Percentiles rank a stretch among this genome's conserved stretches.
These are phyloP conservation scores for Iselma pallidipennis DNA, from an alignment of 2,888 invertebrate species.

Conservation along the genomic window DNA sequence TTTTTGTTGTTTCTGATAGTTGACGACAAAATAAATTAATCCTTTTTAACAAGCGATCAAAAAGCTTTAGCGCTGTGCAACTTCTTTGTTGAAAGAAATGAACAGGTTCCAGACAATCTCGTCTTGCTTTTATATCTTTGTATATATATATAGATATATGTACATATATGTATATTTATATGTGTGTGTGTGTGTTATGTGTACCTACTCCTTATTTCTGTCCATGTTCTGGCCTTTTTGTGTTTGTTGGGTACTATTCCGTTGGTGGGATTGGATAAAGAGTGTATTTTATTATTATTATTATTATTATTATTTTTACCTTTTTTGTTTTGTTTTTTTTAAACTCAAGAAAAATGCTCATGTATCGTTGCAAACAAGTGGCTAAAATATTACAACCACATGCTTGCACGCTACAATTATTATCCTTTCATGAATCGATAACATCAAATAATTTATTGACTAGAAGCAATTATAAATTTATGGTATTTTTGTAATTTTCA, in stretches of 20 bases:
- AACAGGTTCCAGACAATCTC: slow-evolving; percentile 48
- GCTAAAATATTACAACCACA: slow-evolving; percentile 27
- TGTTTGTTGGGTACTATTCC: slow-evolving; percentile 16
- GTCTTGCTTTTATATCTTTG: slow-evolving; percentile 41
- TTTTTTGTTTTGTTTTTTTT: too few relatives aligned
- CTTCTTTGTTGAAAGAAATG: slow-evolving; percentile 44
- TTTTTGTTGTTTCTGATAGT: slow-evolving; percentile 28
- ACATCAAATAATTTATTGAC: slow-evolving; percentile 48
- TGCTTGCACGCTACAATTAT: slow-evolving; percentile 47
- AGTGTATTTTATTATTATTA: slow-evolving; percentile 18
- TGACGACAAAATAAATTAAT: slow-evolving; percentile 41
- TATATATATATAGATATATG: background rate
- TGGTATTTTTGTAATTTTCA: slow-evolving; percentile 31
- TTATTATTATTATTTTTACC: background rate
- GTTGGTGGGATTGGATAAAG: slow-evolving; percentile 11
- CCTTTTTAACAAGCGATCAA: slow-evolving; percentile 37
- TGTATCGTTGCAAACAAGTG: slow-evolving; percentile 30
- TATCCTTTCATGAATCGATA: slow-evolving; percentile 50
- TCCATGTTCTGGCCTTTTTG: slow-evolving; percentile 31
- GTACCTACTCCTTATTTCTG: slow-evolving; percentile 13
- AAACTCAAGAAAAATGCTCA: background rate
- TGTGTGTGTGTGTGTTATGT: background rate
- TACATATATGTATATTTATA: too few relatives aligned
- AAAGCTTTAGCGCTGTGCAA: slow-evolving; percentile 32
- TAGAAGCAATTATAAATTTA: slow-evolving; percentile 41